Evolutionary conservation across 2,797 vertebrate species (phyloP), one percentile per base, ranked within the genome.

Genomic region (Malurus splendens): DNA sequence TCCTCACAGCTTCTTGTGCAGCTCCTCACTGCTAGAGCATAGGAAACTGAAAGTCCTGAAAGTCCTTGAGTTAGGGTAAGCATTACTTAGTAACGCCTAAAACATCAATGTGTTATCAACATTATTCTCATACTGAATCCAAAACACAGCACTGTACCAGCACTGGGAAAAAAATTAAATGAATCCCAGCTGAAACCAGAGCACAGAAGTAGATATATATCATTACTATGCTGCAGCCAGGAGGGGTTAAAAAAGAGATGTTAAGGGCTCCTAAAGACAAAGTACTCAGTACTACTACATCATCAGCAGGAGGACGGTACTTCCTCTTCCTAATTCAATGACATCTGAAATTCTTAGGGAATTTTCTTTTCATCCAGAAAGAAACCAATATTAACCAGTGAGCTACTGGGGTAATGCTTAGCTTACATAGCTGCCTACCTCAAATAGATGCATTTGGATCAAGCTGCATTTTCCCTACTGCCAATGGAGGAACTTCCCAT

Each of bases 371-470:
- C 7, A 42, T 30, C 3, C 38, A 66, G 39, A 70, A 86, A 33
- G 7, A 74, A 89, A 44, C 4, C 11, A 47, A 3, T 44, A 68
- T 65, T 78, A 72, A 57, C 12, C 4, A 72, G 14, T 33, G 30
- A 64, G 6, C 18, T 89, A 42, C 12, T 18, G 52, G 14, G 5
- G 16, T 51, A 27, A 47, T 11, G 14, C 27, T 86, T 64, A 56
- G 33, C 14, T 82, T 54, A 64, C 42, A 22, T 52, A 42, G 30
- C 22, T 73, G 38, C 14, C 11, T 7, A 36, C 7, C 2, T 56
- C 65, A 44, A 68, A 47, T n/a, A 23, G 23, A 20, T 33, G 4
- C 1, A 2, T 51, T 36, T 0, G 0, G 3, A 57, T 51, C 44
- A 72, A 81, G 18, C 7, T 41, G 28, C 10, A 5, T 44, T 87